phyloP scores from a whole-genome alignment of 2,113 vertebrate genomes.

The Thymallus thymallus region DNA sequence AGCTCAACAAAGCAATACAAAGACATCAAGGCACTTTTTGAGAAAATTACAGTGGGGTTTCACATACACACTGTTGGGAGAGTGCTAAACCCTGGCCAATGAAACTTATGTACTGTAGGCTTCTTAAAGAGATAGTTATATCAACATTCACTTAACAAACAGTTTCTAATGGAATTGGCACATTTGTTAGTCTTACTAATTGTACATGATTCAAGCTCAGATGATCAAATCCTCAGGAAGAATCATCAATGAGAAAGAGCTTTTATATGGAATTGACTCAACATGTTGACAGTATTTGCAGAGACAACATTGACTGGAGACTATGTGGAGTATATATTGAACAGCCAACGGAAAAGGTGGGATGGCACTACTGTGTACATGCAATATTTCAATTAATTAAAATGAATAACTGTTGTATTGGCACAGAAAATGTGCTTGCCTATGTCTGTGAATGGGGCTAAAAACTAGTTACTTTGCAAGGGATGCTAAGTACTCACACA shows the following conservation, averaged over 20 bases:
- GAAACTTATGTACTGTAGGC: not conserved
- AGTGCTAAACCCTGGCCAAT: not conserved
- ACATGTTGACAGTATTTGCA: slow-evolving; percentile 43
- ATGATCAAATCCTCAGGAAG: not conserved
- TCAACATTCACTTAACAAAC: not conserved
- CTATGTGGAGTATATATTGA: slow-evolving; percentile 46
- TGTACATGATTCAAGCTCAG: too few species aligned
- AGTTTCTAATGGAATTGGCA: too few species aligned
- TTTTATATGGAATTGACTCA: slow-evolving; percentile 55
- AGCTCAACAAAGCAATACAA: too few species aligned
- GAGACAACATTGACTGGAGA: slow-evolving; percentile 66
- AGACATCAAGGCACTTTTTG: too few species aligned
- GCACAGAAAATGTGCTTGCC: too few species aligned
- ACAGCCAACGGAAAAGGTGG: not conserved
- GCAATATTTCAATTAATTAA: not conserved
- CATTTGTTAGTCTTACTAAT: too few species aligned
- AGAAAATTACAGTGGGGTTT: too few species aligned
- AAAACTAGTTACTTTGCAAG: too few species aligned
- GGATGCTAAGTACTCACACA: too few species aligned
- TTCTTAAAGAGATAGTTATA: not conserved
- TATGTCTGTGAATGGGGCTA: too few species aligned
- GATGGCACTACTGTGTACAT: not conserved
- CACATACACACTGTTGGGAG: not conserved
- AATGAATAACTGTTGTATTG: too few species aligned
- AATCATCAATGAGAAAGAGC: slow-evolving; percentile 38